phyloP scores from a whole-genome alignment of 2,113 vertebrate species.

The Anoplopoma fimbria region DNA sequence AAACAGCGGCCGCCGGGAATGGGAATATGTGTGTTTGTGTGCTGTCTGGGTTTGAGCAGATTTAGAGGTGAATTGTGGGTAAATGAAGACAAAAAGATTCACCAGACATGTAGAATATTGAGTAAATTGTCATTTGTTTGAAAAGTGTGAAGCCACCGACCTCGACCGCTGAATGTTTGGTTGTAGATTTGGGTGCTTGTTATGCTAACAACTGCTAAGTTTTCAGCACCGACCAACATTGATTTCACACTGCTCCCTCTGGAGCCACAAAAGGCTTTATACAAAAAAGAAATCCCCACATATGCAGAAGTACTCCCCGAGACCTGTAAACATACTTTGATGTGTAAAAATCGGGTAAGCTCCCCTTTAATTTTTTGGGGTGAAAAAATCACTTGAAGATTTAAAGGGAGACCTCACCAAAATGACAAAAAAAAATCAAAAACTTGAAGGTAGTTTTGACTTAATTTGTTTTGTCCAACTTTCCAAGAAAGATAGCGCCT shows the following conservation, averaged over 20 bases:
- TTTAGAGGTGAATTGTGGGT: neutral
- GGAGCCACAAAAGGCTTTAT: neutral
- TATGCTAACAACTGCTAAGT: neutral
- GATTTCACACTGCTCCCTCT: neutral
- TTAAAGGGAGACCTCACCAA: neutral
- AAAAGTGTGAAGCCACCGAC: neutral
- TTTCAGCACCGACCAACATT: neutral
- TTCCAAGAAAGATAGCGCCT: neutral
- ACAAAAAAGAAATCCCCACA: too few relatives aligned
- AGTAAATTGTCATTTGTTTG: too few relatives aligned
- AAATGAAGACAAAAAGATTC: neutral
- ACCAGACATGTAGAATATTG: neutral
- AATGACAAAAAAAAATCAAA: neutral
- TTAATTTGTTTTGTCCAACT: neutral
- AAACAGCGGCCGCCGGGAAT: constrained; percentile 18
- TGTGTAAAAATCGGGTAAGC: neutral
- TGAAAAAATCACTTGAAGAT: neutral
- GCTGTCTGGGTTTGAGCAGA: neutral
- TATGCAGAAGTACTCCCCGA: neutral
- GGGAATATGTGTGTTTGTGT: constrained; percentile 14
- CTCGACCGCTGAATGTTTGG: neutral
- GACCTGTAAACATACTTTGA: neutral
- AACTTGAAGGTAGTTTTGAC: neutral
- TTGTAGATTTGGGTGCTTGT: neutral
- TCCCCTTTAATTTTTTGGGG: neutral